phyloP scores from a whole-genome alignment of 2,888 invertebrate species.

The Polyommatus iphigenia region DNA sequence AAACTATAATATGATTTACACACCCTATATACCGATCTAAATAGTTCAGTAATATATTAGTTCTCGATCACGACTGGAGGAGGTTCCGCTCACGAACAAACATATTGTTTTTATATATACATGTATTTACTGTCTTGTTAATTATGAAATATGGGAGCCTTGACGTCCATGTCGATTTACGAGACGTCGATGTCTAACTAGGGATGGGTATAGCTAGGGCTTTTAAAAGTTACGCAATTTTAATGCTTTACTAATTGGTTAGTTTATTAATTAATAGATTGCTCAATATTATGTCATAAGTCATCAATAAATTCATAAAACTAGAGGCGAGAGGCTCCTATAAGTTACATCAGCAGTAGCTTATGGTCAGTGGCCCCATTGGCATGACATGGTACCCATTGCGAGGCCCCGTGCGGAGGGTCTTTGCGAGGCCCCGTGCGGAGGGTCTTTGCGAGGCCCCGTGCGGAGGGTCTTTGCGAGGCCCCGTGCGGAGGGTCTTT shows the following conservation, averaged over 20 bases:
- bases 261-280: background rate
- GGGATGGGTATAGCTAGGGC: background rate
- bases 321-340: background rate
- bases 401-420: too few relatives aligned
- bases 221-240: background rate
- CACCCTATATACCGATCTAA: slow-evolving; percentile 39
- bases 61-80: slow-evolving; percentile 45
- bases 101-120: slow-evolving; percentile 42
- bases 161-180: slow-evolving; percentile 3
- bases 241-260: background rate
- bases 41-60: slow-evolving; percentile 42
- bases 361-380: too few relatives aligned
- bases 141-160: slow-evolving; percentile 28
- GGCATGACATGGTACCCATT: too few relatives aligned
- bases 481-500: too few relatives aligned
- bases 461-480: too few relatives aligned
- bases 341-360: too few relatives aligned
- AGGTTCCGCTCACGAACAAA: slow-evolving; percentile 42
- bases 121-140: slow-evolving; percentile 21
- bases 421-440: too few relatives aligned
- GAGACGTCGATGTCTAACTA: background rate
- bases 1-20: background rate
- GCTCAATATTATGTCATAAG: background rate
- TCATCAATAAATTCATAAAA: background rate
- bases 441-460: too few relatives aligned